Conservation (phyloP, 2,797 vertebrate genomes). For the Notamacropus eugenii region DNA sequence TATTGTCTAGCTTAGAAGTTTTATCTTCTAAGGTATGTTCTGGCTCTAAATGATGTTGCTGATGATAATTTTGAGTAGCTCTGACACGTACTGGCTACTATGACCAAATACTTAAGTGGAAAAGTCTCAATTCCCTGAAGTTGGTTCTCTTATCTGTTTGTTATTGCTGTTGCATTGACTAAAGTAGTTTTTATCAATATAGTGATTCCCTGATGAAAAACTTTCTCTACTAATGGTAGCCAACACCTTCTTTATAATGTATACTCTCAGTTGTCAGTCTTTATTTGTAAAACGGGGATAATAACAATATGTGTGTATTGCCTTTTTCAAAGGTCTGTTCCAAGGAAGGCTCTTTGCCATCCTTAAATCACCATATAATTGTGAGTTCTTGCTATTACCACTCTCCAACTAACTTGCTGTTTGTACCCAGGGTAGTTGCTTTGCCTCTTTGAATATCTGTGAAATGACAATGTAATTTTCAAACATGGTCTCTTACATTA, state of each 20-base stretch:
- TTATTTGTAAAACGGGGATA: background rate
- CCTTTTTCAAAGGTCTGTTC: background rate
- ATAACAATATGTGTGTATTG: background rate
- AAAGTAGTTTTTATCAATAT: background rate
- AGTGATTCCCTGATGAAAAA: background rate
- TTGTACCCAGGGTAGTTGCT: background rate
- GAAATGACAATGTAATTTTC: slow-evolving; percentile 37
- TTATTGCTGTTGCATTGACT: background rate
- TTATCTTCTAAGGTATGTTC: background rate
- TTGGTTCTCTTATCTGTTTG: background rate
- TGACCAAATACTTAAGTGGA: background rate
- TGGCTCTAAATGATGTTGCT: background rate
- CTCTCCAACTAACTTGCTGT: background rate
- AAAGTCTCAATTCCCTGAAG: background rate
- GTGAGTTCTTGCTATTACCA: background rate
- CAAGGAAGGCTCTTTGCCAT: background rate
- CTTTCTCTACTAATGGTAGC: background rate
- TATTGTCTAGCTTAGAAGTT: background rate
- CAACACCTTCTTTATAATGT: background rate
- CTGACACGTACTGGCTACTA: background rate
- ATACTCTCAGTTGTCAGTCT: background rate
- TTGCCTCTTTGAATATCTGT: background rate
- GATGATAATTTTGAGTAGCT: background rate
- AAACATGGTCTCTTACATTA: background rate
- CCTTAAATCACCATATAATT: background rate